A percentile compares a stretch with the other conserved stretches of the same genome.
phyloP scores from a whole-genome alignment of 2,888 invertebrate genomes.

The Polyploca ridens region DNA sequence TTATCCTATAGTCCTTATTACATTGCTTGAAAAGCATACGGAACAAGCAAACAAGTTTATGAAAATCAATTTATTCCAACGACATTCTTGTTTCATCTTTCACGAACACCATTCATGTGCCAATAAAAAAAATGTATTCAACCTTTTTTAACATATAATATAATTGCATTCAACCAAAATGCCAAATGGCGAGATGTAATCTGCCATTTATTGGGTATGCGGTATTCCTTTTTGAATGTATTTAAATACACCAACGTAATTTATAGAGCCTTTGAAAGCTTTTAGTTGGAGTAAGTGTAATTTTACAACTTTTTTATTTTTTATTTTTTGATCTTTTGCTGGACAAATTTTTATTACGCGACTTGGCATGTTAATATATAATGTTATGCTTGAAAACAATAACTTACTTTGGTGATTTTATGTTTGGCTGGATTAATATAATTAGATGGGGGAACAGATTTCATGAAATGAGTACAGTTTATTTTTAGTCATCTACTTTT shows the following conservation, averaged over 20 bases:
- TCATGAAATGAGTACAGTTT: too few relatives aligned
- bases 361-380: background rate
- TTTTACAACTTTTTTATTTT: background rate
- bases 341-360: background rate
- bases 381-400: too few relatives aligned
- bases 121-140: constrained; percentile 29
- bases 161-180: constrained; percentile 31
- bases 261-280: constrained; percentile 6
- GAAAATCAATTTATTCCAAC: background rate
- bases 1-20: too few relatives aligned
- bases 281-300: background rate
- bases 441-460: too few relatives aligned
- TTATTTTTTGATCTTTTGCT: background rate
- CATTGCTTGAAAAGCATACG: too few relatives aligned
- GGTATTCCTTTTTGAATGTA: background rate
- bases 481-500: too few relatives aligned
- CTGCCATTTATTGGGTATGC: constrained; percentile 28
- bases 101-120: constrained; percentile 39
- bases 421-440: too few relatives aligned
- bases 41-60: background rate
- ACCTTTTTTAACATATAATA: background rate
- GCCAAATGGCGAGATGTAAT: constrained; percentile 40
- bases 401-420: too few relatives aligned
- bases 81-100: constrained; percentile 26
- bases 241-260: constrained; percentile 3